Base-by-base conservation (phyloP, 2,113 vertebrate species). In the Hemiprocne comata region DNA sequence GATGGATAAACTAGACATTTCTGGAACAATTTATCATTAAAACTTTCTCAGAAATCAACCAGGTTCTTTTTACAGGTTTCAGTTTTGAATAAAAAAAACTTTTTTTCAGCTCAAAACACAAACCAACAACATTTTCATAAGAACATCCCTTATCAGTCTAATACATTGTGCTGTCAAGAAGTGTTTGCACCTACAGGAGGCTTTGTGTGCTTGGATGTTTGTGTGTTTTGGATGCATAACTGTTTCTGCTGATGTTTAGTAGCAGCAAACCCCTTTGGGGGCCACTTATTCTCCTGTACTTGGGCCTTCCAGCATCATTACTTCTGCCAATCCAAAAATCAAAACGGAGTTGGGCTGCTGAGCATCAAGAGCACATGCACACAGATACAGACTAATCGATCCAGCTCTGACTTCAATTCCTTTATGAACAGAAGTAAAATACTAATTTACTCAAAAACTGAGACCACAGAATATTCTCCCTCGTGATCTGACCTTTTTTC, bases 381-480 rank as follows among this genome's bases (percentile, higher is more conserved):
- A 18, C 50, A 85, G 85, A 70, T 77, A 90, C 34, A 84, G 81
- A 36, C 51, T 55, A 80, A 97, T 98, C 93, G 1, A 97, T 96
- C 92, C 3, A 74, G 74, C 61, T 69, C 51, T 31, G 4, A 92
- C 82, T 72, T 57, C 48, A 94, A 95, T 75, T 84, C 82, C 88
- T 96, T 95, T 71, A 95, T 50, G 77, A 96, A 94, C 85, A 93
- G 81, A 97, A 95, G 81, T 72, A 95, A 97, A 97, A 95, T 60
- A 95, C 74, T 95, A 77, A 96, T 95, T 95, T 86, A 96, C 78
- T 87, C 57, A 87, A 86, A 94, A 96, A 86, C 67, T 94, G 92
- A 83, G 71, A 87, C 46, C 46, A 66, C 40, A 51, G 74, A 87
- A 80, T 81, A 90, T 80, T 57, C 36, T 94, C 89, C 74, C 87